Conservation (phyloP, 2,888 invertebrate species). For the Lasioglossum malachurum region DNA sequence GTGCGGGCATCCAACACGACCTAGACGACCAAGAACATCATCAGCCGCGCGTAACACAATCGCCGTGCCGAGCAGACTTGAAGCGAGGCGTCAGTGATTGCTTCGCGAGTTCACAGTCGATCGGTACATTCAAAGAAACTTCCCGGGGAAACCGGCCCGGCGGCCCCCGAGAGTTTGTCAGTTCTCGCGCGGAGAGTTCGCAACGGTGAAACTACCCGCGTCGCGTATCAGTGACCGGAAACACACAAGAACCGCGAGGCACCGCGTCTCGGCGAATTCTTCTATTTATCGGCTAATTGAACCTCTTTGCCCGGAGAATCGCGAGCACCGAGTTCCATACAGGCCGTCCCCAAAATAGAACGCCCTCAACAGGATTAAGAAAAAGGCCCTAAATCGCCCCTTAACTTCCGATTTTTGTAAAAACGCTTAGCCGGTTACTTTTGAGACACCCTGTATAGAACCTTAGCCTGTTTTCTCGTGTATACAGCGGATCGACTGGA, state of each 20-base stretch:
- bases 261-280: neutral
- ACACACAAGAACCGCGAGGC: neutral
- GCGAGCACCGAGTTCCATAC: neutral
- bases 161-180: conserved; percentile 1
- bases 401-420: too few relatives aligned
- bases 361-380: neutral
- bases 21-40: conserved; percentile 85
- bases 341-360: neutral
- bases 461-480: neutral
- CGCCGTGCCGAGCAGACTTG: conserved; percentile 31
- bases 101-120: conserved; percentile 56
- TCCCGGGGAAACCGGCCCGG: neutral
- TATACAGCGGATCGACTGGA: conserved; percentile 64
- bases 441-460: neutral
- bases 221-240: conserved; percentile 13
- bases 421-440: neutral
- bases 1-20: conserved; percentile 97
- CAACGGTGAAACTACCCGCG: conserved; percentile 13
- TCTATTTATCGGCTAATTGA: neutral
- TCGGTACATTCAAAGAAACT: conserved; percentile 45
- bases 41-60: conserved; percentile 43
- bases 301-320: neutral
- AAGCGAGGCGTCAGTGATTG: conserved; percentile 65
- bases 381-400: neutral
- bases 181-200: neutral